Conservation (phyloP, 2,113 vertebrate species). For the Perognathus longimembris region DNA sequence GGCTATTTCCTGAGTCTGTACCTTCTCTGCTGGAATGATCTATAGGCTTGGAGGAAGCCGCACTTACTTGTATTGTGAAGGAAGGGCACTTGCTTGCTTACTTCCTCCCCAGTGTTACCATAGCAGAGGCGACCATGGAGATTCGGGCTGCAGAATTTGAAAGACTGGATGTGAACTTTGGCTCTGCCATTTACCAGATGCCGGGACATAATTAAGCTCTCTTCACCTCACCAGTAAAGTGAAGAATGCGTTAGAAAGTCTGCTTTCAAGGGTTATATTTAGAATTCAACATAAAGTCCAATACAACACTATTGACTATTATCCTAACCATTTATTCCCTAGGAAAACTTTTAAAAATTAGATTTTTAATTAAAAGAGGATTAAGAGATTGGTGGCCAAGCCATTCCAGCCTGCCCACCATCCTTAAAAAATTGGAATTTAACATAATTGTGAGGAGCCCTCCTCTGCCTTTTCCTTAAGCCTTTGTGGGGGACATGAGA, state of each 20-base stretch:
- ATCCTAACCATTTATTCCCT: not conserved
- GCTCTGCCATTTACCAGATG: not conserved
- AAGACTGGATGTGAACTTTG: not conserved
- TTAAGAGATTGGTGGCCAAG: slow-evolving; percentile 14
- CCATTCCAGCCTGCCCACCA: not conserved
- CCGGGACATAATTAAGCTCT: not conserved
- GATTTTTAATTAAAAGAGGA: slow-evolving; percentile 54
- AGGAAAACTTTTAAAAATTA: not conserved
- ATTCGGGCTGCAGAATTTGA: not conserved
- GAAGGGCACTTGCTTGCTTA: not conserved
- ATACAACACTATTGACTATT: not conserved
- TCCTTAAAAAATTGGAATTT: not conserved
- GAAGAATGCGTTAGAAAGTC: not conserved
- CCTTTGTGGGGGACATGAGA: not conserved
- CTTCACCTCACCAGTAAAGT: slow-evolving; percentile 10
- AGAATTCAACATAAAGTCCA: not conserved
- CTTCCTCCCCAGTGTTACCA: not conserved
- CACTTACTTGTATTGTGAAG: not conserved
- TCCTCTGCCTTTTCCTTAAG: not conserved
- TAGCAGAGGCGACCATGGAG: not conserved
- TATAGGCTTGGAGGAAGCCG: not conserved
- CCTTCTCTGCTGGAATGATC: not conserved
- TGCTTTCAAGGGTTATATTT: not conserved
- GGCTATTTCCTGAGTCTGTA: not conserved
- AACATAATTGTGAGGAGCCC: not conserved